Evolutionary conservation across 2,888 invertebrate genomes (phyloP).

Genomic region (Yponomeuta cagnagella): DNA sequence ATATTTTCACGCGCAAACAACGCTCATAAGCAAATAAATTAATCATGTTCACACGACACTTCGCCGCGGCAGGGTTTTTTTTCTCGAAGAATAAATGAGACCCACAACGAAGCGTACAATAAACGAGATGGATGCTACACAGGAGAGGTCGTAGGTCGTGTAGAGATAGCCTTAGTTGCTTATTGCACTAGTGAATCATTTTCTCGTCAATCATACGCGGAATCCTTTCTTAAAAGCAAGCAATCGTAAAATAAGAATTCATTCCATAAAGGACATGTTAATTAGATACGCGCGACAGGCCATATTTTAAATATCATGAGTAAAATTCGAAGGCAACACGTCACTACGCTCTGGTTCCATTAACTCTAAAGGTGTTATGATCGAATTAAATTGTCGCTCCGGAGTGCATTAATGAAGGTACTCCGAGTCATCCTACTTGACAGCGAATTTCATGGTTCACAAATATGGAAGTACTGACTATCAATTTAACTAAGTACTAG

Average conservation of each 20-base stretch:
- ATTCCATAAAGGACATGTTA: conserved; percentile 11
- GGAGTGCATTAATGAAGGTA: conserved; percentile 12
- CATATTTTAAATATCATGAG: conserved; percentile 15
- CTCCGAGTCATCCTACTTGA: conserved; percentile 6
- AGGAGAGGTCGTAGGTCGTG: background rate
- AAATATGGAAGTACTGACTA: conserved; percentile 1
- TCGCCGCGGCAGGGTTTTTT: background rate
- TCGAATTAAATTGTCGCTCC: conserved; percentile 15
- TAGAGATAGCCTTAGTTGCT: background rate
- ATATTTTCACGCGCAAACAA: background rate
- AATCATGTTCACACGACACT: conserved; percentile 1
- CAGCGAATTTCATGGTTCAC: conserved; percentile 10
- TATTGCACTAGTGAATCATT: conserved; percentile 4
- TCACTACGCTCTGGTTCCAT: conserved; percentile 11
- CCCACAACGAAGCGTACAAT: background rate
- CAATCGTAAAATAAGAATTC: conserved; percentile 13
- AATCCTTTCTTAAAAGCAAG: background rate
- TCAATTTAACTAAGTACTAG: background rate
- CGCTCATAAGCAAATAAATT: background rate
- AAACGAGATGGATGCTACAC: background rate
- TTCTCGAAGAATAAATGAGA: conserved; percentile 1
- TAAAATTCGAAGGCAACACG: conserved; percentile 11
- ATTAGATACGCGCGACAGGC: conserved; percentile 13
- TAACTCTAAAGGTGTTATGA: conserved; percentile 13
- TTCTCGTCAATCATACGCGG: conserved; percentile 10